phyloP scores from a whole-genome alignment of 2,797 vertebrate genomes.

The Ciconia nigra region DNA sequence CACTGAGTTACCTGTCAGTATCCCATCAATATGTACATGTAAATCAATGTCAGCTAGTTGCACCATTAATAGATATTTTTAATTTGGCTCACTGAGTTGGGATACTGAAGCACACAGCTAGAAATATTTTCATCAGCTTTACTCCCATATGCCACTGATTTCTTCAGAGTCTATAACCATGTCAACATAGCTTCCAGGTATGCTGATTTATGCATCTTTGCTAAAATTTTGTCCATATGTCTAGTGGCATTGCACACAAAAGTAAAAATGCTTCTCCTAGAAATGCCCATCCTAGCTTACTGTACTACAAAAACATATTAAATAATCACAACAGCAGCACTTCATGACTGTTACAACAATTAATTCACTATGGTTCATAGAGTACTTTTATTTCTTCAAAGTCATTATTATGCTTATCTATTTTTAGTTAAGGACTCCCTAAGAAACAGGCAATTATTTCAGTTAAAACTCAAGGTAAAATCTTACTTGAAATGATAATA shows the following conservation, averaged over 20 bases:
- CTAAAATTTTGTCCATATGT: background rate
- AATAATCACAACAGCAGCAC: background rate
- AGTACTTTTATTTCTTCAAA: background rate
- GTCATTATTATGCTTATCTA: background rate
- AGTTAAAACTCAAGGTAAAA: background rate
- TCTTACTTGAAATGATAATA: background rate
- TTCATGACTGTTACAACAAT: rapidly evolving
- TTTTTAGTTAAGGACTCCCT: background rate
- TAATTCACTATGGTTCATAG: background rate
- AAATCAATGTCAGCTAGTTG: background rate
- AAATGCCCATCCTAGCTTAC: background rate
- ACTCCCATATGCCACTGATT: background rate
- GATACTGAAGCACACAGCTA: background rate
- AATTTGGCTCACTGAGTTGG: background rate
- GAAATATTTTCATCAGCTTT: constrained; percentile 6
- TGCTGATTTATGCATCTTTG: background rate
- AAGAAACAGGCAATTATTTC: background rate
- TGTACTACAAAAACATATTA: background rate
- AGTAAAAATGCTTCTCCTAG: background rate
- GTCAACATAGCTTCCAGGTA: background rate
- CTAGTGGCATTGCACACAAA: background rate
- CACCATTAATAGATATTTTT: background rate
- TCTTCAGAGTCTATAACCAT: background rate
- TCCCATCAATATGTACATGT: background rate
- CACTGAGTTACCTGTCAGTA: background rate